These are phyloP conservation scores for Alethe castanea DNA, from an alignment of 2,113 vertebrate genomes.

Conservation along the genomic window DNA sequence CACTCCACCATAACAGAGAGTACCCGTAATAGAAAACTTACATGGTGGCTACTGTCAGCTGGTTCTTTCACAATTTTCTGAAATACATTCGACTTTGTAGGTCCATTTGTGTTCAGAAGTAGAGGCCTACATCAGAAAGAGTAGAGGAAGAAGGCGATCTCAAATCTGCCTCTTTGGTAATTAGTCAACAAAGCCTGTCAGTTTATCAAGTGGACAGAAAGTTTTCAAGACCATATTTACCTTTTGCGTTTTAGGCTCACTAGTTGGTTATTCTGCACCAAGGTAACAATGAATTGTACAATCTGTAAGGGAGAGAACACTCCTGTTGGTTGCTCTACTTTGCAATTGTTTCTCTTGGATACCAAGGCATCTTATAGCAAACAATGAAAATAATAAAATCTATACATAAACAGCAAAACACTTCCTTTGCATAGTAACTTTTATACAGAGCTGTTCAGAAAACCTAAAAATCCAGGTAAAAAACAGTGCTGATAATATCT, in stretches of 20 bases:
- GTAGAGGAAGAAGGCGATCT: not conserved
- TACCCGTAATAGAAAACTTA: slow-evolving; percentile 37
- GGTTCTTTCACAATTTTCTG: slow-evolving; percentile 89
- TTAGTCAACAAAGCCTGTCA: not conserved
- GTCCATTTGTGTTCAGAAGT: slow-evolving; percentile 88
- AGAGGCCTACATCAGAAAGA: slow-evolving; percentile 76
- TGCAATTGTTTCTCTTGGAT: not conserved
- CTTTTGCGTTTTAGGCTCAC: slow-evolving; percentile 94
- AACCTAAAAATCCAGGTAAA: not conserved
- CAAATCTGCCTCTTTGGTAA: not conserved
- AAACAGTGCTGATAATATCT: not conserved
- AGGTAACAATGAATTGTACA: slow-evolving; percentile 93
- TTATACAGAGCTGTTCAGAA: not conserved
- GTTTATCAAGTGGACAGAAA: not conserved
- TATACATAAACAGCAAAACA: not conserved
- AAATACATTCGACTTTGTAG: slow-evolving; percentile 87
- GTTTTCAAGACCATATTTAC: slow-evolving; percentile 62
- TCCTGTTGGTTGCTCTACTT: not conserved
- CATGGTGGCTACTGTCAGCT: slow-evolving; percentile 77
- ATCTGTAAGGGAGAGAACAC: slow-evolving; percentile 74
- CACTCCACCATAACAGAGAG: not conserved
- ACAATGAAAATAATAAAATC: not conserved
- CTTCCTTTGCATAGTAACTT: not conserved
- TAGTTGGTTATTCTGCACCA: slow-evolving; percentile 93
- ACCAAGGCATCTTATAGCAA: not conserved